Evolutionary conservation across 2,113 vertebrate genomes (phyloP), one percentile per base, ranked within the genome.

Genomic region (Alces alces): DNA sequence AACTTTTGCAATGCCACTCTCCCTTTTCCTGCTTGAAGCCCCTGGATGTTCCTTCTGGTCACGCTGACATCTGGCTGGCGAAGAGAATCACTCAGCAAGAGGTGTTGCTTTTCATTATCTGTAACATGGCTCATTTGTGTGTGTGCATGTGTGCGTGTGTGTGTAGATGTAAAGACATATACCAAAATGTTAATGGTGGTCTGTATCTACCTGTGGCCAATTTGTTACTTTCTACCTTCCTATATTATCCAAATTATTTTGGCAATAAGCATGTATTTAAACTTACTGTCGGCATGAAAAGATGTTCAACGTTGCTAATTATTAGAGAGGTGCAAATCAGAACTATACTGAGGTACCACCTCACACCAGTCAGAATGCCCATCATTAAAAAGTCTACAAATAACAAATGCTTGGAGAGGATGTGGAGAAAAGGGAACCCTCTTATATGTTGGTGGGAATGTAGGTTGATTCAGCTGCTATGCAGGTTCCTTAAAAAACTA

Each of bases 1-100:
- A 87, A 90, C n/a, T 96, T 95, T 95, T 89, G 73, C 52, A 89
- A 52, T 43, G n/a, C 25, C 6, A 60, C 52, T 47, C 28, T 92
- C 52, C 66, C 61, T 95, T 83, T 36, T 36, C 36, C 43, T 80
- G 27, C 80, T 96, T 85, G 90, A 96, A 96, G 87, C 28, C 14
- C 80, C 90, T 85, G 47, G 58, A 33, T 92, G 84, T 87, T 96
- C 52, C n/a, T 96, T 95, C 57, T 95, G 36, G 70, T 96, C 84
- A 70, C 10, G 57, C 57, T 92, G 94, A 87, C 13, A 95, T 82
- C 79, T 84, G 57, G 66, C 21, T 93, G 23, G 45, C 92, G 83
- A 95, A 91, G 45, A 92, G 92, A 97, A 80, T 93, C 25, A 95
- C 39, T 45, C 54, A 92, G 85, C 25, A 87, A 95, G 95, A 90